phyloP scores from a whole-genome alignment of 2,797 vertebrate genomes.

The Oreortyx pictus region DNA sequence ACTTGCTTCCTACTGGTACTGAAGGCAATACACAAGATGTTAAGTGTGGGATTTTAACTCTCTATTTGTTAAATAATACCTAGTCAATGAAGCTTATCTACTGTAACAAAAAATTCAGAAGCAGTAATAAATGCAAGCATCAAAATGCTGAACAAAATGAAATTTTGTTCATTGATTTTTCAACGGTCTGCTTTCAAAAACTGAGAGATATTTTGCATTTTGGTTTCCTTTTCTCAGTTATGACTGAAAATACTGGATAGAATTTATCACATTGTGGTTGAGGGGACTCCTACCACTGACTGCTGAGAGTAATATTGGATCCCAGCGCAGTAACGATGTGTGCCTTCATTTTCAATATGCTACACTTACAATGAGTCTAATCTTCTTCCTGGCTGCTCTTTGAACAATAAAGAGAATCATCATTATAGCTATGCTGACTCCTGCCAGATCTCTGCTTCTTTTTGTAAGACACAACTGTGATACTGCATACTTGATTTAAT shows the following conservation, averaged over 20 bases:
- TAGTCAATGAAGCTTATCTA: neutral
- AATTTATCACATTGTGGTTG: neutral
- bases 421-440: neutral
- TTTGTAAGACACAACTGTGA: neutral
- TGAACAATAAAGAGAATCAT: neutral
- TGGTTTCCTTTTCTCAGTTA: neutral
- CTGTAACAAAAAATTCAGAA: neutral
- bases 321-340: neutral
- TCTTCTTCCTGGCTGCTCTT: constrained; percentile 47
- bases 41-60: neutral
- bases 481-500: neutral
- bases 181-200: neutral
- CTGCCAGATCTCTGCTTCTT: constrained; percentile 13
- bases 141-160: neutral
- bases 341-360: neutral
- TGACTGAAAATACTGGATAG: neutral
- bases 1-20: neutral
- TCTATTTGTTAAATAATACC: neutral
- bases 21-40: neutral
- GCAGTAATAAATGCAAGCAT: neutral
- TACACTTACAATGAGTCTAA: neutral
- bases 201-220: neutral
- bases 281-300: neutral
- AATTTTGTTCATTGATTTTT: too few relatives aligned
- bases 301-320: neutral